phyloP scores from a whole-genome alignment of 1,140 invertebrate species.

The Magallana gigas region DNA sequence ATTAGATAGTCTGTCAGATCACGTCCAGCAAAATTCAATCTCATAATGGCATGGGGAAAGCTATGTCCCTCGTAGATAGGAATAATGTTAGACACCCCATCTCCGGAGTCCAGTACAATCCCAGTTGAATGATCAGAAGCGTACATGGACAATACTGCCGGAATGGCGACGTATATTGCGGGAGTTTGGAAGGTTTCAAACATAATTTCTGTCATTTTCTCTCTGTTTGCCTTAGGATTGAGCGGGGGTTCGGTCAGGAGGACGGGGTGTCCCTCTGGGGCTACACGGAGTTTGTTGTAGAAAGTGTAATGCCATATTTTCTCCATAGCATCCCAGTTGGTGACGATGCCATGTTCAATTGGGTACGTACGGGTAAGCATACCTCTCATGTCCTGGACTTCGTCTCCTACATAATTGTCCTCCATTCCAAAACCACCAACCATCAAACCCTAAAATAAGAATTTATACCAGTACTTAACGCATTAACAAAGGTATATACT shows the following conservation, averaged over 20 bases:
- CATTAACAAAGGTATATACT: too few relatives aligned
- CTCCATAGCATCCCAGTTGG: slow-evolving; percentile 87
- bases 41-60: slow-evolving; percentile 92
- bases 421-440: slow-evolving; percentile 93
- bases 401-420: slow-evolving; percentile 80
- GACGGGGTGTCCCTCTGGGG: slow-evolving; percentile 95
- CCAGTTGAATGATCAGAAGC: slow-evolving; percentile 94
- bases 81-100: slow-evolving; percentile 92
- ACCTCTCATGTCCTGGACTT: slow-evolving; percentile 85
- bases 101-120: slow-evolving; percentile 91
- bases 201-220: slow-evolving; percentile 80
- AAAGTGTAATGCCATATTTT: slow-evolving; percentile 89
- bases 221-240: slow-evolving; percentile 74
- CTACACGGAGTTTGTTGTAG: slow-evolving; percentile 91
- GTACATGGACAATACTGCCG: slow-evolving; percentile 95
- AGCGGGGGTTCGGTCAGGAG: slow-evolving; percentile 80
- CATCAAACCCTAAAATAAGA: slow-evolving; percentile 87
- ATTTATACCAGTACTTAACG: background rate
- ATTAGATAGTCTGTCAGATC: slow-evolving; percentile 79
- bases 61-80: slow-evolving; percentile 91
- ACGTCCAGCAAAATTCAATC: slow-evolving; percentile 94
- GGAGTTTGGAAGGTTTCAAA: slow-evolving; percentile 88
- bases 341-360: slow-evolving; percentile 81
- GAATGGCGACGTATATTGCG: slow-evolving; percentile 95
- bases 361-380: slow-evolving; percentile 80